These are phyloP conservation scores for Caenorhabditis uteleia DNA, from an alignment of 2,888 invertebrate species.

Conservation along the genomic window DNA sequence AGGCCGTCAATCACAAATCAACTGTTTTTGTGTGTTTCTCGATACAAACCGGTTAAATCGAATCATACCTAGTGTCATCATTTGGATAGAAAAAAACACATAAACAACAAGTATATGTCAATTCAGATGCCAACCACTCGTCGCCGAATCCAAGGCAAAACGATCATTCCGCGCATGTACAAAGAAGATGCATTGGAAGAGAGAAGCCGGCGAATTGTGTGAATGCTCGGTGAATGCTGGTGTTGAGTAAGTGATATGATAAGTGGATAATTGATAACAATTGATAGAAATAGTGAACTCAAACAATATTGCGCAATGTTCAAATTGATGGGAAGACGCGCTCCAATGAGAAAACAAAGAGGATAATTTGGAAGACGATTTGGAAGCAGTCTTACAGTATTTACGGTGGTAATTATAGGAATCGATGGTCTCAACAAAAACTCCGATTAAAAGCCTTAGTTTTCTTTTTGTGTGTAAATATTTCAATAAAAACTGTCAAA, in stretches of 20 bases:
- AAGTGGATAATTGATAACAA: constrained; percentile 4
- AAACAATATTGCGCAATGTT: constrained; percentile 62
- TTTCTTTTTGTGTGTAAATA: background rate
- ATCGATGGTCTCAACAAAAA: too few relatives aligned
- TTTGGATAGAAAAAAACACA: too few relatives aligned
- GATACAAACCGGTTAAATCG: background rate
- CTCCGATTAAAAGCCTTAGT: too few relatives aligned
- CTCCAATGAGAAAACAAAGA: constrained; percentile 34
- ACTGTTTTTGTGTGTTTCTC: too few relatives aligned
- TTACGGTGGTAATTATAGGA: too few relatives aligned
- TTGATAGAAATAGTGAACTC: constrained; percentile 40
- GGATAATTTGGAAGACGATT: too few relatives aligned
- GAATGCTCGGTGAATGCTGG: constrained; percentile 64
- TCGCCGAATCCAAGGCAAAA: constrained; percentile 59
- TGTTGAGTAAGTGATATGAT: constrained; percentile 42
- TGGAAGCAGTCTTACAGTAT: too few relatives aligned
- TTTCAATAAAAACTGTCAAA: background rate
- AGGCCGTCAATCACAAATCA: too few relatives aligned
- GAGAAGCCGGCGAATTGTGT: constrained; percentile 63
- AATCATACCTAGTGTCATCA: background rate
- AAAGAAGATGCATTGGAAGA: constrained; percentile 60
- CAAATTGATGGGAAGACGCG: constrained; percentile 52
- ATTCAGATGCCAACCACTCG: constrained; percentile 61
- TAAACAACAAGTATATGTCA: constrained; percentile 3
- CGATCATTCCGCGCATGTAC: constrained; percentile 58